Evolutionary conservation across 2,797 vertebrate genomes (phyloP).

Genomic region (Molossus molossus): DNA sequence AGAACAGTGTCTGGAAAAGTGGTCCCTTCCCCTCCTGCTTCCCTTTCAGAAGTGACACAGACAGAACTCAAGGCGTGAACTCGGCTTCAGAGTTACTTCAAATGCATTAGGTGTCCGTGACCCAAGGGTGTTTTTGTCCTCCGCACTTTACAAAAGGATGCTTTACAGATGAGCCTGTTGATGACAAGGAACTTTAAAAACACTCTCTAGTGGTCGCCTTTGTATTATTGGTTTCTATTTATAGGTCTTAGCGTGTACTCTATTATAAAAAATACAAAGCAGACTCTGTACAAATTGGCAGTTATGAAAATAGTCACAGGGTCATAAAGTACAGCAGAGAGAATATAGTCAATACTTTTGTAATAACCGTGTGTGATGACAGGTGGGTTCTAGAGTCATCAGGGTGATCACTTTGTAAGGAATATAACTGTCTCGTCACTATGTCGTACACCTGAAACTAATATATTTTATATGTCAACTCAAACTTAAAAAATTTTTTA

Average conservation of each 20-base stretch:
- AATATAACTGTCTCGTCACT: background rate
- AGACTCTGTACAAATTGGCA: background rate
- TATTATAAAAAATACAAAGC: slow-evolving; percentile 9
- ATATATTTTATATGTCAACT: background rate
- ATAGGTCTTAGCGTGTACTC: background rate
- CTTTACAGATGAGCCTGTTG: background rate
- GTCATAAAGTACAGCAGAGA: background rate
- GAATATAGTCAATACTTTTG: background rate
- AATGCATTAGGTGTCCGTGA: background rate
- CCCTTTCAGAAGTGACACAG: background rate
- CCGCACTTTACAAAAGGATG: background rate
- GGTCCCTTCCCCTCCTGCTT: background rate
- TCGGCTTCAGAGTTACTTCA: background rate
- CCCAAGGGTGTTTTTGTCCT: background rate
- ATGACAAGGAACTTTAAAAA: slow-evolving; percentile 8
- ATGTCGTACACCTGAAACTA: background rate
- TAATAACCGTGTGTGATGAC: too few species aligned
- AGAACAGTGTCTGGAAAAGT: background rate
- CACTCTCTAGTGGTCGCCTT: background rate
- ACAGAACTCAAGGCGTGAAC: background rate
- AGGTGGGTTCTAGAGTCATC: background rate
- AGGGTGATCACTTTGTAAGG: background rate
- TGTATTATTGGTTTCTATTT: slow-evolving; percentile 12
- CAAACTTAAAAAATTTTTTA: background rate
- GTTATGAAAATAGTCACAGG: background rate